phyloP scores from a whole-genome alignment of 2,113 vertebrate genomes.

The Poeciliopsis turrubarensis region DNA sequence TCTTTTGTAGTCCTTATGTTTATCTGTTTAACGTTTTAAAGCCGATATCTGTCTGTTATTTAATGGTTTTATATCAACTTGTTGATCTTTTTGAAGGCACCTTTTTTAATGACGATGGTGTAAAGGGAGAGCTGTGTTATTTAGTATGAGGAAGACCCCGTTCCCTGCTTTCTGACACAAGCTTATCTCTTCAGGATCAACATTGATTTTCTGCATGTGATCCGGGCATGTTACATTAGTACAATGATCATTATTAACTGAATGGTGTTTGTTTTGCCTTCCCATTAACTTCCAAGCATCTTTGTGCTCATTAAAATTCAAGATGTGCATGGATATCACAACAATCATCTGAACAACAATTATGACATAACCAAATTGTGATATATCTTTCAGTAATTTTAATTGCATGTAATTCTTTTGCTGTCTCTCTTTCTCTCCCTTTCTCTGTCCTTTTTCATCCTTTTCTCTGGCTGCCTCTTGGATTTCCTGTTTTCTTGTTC shows the following conservation, averaged over 20 bases:
- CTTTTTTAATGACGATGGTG: neutral
- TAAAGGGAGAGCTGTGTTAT: conserved; percentile 28
- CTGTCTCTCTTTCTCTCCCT: conserved; percentile 65
- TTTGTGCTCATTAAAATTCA: conserved; percentile 48
- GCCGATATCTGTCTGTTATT: conserved; percentile 3
- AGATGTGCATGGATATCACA: conserved; percentile 71
- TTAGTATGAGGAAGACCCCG: conserved; percentile 25
- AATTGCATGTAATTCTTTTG: conserved; percentile 94
- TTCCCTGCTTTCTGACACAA: conserved; percentile 43
- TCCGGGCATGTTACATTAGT: conserved; percentile 61
- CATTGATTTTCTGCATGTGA: conserved; percentile 60
- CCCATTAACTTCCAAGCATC: conserved; percentile 60
- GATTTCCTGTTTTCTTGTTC: conserved; percentile 47
- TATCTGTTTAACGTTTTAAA: conserved; percentile 12
- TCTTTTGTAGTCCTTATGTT: conserved; percentile 5
- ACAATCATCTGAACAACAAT: conserved; percentile 58
- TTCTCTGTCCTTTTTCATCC: conserved; percentile 42
- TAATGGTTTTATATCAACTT: neutral
- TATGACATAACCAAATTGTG: conserved; percentile 75
- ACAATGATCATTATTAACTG: conserved; percentile 56
- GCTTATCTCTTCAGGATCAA: conserved; percentile 39
- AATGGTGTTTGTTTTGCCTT: conserved; percentile 49
- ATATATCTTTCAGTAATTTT: conserved; percentile 82
- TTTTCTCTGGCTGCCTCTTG: conserved; percentile 53
- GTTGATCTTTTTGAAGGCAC: neutral